A percentile compares a stretch with the other conserved stretches of the same genome.
phyloP scores from a whole-genome alignment of 1,140 invertebrate genomes.

The Trichomalopsis sarcophagae region DNA sequence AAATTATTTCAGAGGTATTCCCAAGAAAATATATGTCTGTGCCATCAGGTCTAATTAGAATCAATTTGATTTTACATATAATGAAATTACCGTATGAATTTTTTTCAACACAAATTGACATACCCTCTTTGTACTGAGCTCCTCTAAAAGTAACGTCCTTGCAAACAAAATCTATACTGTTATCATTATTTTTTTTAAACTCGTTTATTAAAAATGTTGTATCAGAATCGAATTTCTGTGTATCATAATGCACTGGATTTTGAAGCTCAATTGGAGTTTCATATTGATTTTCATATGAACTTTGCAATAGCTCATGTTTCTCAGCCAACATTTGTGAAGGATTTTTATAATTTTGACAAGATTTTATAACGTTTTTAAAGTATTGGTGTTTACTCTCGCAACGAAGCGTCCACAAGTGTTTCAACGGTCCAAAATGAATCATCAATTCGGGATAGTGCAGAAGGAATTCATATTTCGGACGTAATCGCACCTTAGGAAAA shows the following conservation, averaged over 20 bases:
- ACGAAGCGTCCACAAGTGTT: conserved; percentile 30
- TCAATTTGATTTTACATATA: conserved; percentile 12
- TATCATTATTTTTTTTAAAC: neutral
- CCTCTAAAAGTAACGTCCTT: neutral
- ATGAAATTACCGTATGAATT: neutral
- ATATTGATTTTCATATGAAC: neutral
- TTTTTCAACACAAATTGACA: neutral
- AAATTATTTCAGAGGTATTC: neutral
- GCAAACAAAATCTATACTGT: neutral
- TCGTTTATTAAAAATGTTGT: neutral
- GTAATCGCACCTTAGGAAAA: neutral
- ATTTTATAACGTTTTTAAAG: conserved; percentile 32
- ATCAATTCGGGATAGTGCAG: conserved; percentile 30
- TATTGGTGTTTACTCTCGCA: conserved; percentile 32
- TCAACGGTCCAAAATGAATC: conserved; percentile 6
- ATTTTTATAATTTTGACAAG: conserved; percentile 29
- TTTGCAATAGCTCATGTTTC: conserved; percentile 23
- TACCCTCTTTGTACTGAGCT: neutral
- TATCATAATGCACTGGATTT: neutral
- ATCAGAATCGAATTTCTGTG: neutral
- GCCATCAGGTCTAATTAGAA: neutral
- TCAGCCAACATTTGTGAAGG: neutral
- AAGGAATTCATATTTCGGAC: conserved; percentile 16
- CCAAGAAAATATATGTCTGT: conserved; percentile 7
- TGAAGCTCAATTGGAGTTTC: neutral